Evolutionary conservation across 2,797 vertebrate species (phyloP), one percentile per base, ranked within the genome.

Genomic region (Cirrhinus molitorella): DNA sequence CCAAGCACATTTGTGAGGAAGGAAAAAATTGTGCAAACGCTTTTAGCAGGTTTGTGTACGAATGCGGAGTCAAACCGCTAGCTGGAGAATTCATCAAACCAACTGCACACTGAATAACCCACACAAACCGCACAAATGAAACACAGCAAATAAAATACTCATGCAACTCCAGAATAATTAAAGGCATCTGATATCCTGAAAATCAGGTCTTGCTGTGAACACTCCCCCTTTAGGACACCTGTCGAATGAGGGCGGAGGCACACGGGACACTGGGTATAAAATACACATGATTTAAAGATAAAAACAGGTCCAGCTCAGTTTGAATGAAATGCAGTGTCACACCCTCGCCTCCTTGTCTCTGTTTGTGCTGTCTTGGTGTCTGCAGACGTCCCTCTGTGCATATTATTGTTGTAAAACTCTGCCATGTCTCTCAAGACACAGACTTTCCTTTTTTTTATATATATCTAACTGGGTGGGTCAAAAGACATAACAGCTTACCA

Each of bases 261-360:
- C 68, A 34, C 13, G 0, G 49, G 43, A n/a, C 43, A 31, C 47
- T 68, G 47, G 31, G 79, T 75, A 79, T 72, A 83, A 89, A 82
- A 79, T 37, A n/a, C 14, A 21, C 16, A 67, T 51, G 78, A 80
- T 85, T 45, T 34, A 87, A 79, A 83, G 74, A 83, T 72, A 86
- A 83, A 76, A 83, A 37, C 43, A 72, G 73, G 57, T 43, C 75
- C 45, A 53, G 59, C 74, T 83, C 49, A 34, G 63, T 63, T 51
- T 67, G 55, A 71, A 83, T 81, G 28, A 79, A 49, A 28, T 34
- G 34, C 37, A 74, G 40, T 31, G 12, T 84, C 68, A 68, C 72
- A 57, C 53, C 79, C 43, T 57, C 13, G 45, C 59, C 67, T 71
- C 6, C 25, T 17, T 8, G n/a, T 47, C 53, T 53, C 9, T 34